Percentiles rank a stretch among this genome's conserved stretches.
phyloP scores from a whole-genome alignment of 2,113 vertebrate genomes.

The Cromileptes altivelis region DNA sequence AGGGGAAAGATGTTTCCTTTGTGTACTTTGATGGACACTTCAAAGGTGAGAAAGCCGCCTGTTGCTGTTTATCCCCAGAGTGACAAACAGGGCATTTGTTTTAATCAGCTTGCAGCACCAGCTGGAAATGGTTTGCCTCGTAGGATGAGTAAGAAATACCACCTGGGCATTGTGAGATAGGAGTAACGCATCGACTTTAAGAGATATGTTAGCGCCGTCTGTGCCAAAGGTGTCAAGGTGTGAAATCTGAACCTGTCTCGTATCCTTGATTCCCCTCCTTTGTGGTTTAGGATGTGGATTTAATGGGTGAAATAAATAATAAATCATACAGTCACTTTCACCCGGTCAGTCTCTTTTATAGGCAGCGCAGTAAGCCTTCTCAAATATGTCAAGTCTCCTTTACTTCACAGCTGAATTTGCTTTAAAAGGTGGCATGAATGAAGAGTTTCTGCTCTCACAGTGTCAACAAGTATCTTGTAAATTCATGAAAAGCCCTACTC shows the following conservation, averaged over 20 bases:
- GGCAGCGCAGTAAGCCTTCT: background rate
- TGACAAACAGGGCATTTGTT: slow-evolving; percentile 33
- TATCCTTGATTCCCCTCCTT: slow-evolving; percentile 29
- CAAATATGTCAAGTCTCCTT: slow-evolving; percentile 16
- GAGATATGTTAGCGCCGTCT: slow-evolving; percentile 8
- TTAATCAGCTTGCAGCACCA: slow-evolving; percentile 51
- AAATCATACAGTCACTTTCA: slow-evolving; percentile 26
- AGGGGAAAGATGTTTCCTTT: slow-evolving; percentile 86
- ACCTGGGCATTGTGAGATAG: background rate
- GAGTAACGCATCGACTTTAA: background rate
- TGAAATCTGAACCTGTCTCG: slow-evolving; percentile 27
- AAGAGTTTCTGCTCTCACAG: background rate
- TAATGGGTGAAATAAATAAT: slow-evolving; percentile 50
- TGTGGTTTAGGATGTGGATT: slow-evolving; percentile 21
- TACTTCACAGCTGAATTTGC: background rate
- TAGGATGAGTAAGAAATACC: background rate
- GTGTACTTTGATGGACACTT: slow-evolving; percentile 90
- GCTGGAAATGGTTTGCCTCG: slow-evolving; percentile 12
- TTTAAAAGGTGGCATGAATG: background rate
- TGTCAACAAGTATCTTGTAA: background rate
- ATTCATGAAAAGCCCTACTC: background rate
- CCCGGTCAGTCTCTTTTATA: background rate
- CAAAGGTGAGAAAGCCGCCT: slow-evolving; percentile 84
- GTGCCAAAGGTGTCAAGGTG: slow-evolving; percentile 9
- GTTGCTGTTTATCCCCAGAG: slow-evolving; percentile 42